Conservation (phyloP, 2,888 invertebrate species). For the Eupithecia exiguata region DNA sequence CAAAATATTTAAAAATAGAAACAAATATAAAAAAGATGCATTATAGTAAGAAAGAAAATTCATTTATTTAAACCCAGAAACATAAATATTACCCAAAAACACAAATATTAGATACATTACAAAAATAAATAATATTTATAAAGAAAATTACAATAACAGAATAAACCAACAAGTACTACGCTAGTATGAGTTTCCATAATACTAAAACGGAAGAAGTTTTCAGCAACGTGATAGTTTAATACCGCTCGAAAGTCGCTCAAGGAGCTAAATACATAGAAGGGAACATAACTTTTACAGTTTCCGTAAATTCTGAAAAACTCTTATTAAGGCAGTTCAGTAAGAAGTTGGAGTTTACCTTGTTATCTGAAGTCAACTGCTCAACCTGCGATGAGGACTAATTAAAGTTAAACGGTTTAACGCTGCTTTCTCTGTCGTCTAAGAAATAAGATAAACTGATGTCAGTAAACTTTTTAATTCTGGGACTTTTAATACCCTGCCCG, state of each 20-base stretch:
- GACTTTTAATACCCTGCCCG: no score
- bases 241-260: background rate
- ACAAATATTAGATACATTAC: no score
- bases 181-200: background rate
- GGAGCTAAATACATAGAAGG: background rate
- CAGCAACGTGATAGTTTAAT: no score
- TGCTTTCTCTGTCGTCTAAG: background rate
- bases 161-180: no score
- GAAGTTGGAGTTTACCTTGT: conserved; percentile 5
- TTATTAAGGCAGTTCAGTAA: background rate
- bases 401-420: conserved; percentile 1
- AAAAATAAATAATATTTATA: no score
- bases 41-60: no score
- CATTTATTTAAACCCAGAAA: no score
- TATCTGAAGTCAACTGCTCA: background rate
- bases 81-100: no score
- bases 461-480: conserved; percentile 2
- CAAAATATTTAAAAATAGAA: background rate
- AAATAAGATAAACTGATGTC: background rate
- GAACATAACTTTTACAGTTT: background rate
- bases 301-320: background rate
- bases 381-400: conserved; percentile 6
- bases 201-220: background rate
- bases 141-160: no score
- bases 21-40: background rate